Evolutionary conservation across 2,888 invertebrate genomes (phyloP).

Genomic region (Synanthedon tipuliformis): DNA sequence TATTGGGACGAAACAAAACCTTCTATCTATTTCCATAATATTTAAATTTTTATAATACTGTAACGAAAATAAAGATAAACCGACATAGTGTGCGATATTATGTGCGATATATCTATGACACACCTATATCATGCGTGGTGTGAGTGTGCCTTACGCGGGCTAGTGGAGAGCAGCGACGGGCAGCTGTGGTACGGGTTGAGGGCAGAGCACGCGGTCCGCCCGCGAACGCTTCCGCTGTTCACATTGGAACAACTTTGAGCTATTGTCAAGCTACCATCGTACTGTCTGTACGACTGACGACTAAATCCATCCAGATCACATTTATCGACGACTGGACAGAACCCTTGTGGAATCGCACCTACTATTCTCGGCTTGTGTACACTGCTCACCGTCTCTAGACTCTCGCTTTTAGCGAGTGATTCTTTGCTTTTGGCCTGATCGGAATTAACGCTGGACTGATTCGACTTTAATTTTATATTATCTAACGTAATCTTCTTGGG

Average conservation of each 20-base stretch:
- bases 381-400: conserved; percentile 34
- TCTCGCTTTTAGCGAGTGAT: conserved; percentile 32
- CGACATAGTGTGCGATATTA: neutral
- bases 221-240: conserved; percentile 17
- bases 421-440: conserved; percentile 27
- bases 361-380: conserved; percentile 20
- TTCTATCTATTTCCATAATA: too few relatives aligned
- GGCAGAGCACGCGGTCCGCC: conserved; percentile 21
- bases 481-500: conserved; percentile 60
- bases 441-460: conserved; percentile 34
- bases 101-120: conserved; percentile 19
- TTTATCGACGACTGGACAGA: conserved; percentile 15
- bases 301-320: conserved; percentile 8
- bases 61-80: neutral
- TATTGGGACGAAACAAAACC: too few relatives aligned
- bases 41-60: neutral
- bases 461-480: conserved; percentile 45
- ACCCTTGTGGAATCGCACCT: conserved; percentile 16
- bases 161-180: conserved; percentile 14
- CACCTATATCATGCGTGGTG: conserved; percentile 61
- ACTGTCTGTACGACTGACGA: conserved; percentile 12
- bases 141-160: conserved; percentile 42
- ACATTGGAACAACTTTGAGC: conserved; percentile 44
- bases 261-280: conserved; percentile 1
- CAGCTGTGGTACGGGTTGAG: conserved; percentile 16